Conservation (phyloP, 2,888 invertebrate species). For the Melipona beecheii region DNA sequence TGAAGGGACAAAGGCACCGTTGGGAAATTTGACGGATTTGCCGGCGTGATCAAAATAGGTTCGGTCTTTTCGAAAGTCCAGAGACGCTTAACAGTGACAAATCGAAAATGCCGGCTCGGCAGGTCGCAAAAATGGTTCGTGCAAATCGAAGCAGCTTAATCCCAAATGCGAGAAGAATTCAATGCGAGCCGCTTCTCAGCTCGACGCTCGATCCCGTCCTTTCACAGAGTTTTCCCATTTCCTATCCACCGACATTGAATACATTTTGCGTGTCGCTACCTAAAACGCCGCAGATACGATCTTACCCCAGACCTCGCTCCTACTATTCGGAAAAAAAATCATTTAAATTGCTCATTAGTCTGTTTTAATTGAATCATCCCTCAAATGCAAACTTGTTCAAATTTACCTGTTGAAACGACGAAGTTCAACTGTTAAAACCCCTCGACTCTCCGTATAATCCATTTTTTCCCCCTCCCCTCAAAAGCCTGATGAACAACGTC, state of each 20-base stretch:
- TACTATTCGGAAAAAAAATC: neutral
- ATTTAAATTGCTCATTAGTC: neutral
- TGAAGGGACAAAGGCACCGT: neutral
- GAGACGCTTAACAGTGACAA: constrained; percentile 61
- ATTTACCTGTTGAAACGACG: neutral
- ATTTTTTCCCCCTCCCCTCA: neutral
- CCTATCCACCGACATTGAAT: constrained; percentile 61
- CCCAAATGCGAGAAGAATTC: constrained; percentile 73
- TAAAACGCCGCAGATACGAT: constrained; percentile 40
- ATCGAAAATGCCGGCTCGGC: constrained; percentile 71
- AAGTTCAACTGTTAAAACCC: neutral
- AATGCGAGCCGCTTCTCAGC: constrained; percentile 62
- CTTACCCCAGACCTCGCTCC: neutral
- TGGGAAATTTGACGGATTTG: neutral
- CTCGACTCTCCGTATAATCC: neutral
- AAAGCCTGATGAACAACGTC: neutral
- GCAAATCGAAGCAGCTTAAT: constrained; percentile 74
- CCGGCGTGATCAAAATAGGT: neutral
- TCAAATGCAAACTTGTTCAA: neutral
- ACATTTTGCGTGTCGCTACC: constrained; percentile 58
- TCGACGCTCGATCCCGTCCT: constrained; percentile 47
- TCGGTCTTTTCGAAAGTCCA: constrained; percentile 40
- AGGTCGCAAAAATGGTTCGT: constrained; percentile 59
- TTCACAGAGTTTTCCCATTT: constrained; percentile 72
- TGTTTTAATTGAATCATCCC: neutral